Evolutionary conservation across 1,140 invertebrate genomes (phyloP), one percentile per base, ranked within the genome.

Genomic region (Holotrichia oblita): DNA sequence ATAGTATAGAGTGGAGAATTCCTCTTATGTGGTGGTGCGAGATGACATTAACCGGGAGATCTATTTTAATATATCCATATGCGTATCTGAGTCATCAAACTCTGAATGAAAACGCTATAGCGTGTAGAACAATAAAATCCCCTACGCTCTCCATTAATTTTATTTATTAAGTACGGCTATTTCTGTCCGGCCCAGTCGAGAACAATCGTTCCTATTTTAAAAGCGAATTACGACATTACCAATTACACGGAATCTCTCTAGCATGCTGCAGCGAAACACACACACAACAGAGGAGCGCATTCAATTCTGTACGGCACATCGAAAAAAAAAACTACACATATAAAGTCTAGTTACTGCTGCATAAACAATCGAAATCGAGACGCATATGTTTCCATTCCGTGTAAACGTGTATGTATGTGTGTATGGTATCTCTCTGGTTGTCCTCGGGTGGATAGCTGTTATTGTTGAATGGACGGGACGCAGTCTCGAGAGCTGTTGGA

Each of bases 331-430:
- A 14, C 42, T 10, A 44, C 42, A 17, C n/a, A 17, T 55, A 55
- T 55, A 55, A 7, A 14, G 48, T 55, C 48, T 55, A 55, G 48
- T 55, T 55, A 55, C 48, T 55, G 48, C 48, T 55, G 14, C 48
- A 55, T 55, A 55, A 55, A 55, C 48, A 55, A 55, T 55, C 48
- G 48, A 55, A 55, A 17, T 55, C 48, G 48, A 55, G 48, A 55
- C 48, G 48, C 12, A 17, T n/a, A 34, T 17, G 14, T 55, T 55
- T 55, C 48, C 17, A 55, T 55, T 55, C 48, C n/a, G n/a, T 12
- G n/a, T 48, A n/a, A 48, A 48, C 44, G 44, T 7, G 41, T 42
- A 42, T n/a, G n/a, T 48, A 48, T 48, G 48, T 55, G 48, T 55
- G n/a, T 14, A 55, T n/a, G 10, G 44, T 3, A 48, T 48, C 7